Evolutionary conservation across 2,113 vertebrate species (phyloP).

Genomic region (Condylura cristata): DNA sequence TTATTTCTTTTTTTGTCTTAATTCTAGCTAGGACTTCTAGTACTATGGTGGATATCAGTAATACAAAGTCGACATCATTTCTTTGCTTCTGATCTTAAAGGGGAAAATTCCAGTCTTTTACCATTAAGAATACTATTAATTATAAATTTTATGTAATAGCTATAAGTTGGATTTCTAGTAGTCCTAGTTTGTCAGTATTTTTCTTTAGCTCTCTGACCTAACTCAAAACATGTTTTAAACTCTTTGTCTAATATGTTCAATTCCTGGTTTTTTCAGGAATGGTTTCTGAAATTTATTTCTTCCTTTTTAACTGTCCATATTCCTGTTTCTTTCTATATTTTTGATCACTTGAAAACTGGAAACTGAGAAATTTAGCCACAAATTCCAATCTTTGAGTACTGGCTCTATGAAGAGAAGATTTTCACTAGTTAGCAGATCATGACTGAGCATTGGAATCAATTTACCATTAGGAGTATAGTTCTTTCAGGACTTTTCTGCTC

Average conservation of each 20-base stretch:
- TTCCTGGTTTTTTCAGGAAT: not conserved
- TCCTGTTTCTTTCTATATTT: not conserved
- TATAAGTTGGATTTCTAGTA: not conserved
- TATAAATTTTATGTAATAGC: too few relatives aligned
- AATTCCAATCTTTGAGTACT: not conserved
- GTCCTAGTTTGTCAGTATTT: not conserved
- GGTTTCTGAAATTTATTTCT: not conserved
- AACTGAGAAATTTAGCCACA: not conserved
- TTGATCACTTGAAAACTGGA: not conserved
- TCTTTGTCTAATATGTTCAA: not conserved
- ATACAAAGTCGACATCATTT: too few relatives aligned
- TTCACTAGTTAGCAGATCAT: not conserved
- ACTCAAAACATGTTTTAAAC: not conserved
- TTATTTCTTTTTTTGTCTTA: too few relatives aligned
- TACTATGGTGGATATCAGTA: too few relatives aligned
- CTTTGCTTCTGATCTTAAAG: too few relatives aligned
- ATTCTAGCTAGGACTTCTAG: too few relatives aligned
- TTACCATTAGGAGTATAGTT: not conserved
- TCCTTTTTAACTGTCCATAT: too few relatives aligned
- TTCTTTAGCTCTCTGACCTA: not conserved
- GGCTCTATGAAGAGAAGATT: not conserved
- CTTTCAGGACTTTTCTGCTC: not conserved
- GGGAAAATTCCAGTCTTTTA: too few relatives aligned
- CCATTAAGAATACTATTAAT: too few relatives aligned
- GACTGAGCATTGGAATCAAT: not conserved